phyloP scores from a whole-genome alignment of 2,113 vertebrate genomes.

The Hipposideros armiger region DNA sequence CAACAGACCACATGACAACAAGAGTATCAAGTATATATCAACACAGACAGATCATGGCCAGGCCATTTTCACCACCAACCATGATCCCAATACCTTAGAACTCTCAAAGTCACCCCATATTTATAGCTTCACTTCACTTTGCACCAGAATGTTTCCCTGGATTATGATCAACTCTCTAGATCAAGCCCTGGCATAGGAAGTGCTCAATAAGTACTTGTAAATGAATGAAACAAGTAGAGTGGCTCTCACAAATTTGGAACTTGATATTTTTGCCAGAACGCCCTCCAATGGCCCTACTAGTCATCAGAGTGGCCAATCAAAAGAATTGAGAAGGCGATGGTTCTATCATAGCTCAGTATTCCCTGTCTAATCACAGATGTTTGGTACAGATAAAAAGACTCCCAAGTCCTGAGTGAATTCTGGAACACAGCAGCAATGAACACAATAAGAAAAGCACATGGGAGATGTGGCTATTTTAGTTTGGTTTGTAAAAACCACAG shows the following conservation, averaged over 20 bases:
- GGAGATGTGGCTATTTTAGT: neutral
- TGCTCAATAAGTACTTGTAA: neutral
- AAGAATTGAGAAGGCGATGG: neutral
- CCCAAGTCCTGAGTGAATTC: neutral
- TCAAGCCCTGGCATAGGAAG: neutral
- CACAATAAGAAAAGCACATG: neutral
- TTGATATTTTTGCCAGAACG: neutral
- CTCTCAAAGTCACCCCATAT: neutral
- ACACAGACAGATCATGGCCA: rapidly evolving
- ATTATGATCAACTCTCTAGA: neutral
- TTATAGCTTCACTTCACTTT: neutral
- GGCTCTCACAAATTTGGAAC: neutral
- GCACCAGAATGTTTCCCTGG: neutral
- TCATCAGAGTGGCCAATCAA: neutral
- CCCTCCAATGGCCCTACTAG: neutral
- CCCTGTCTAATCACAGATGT: neutral
- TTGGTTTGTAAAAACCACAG: slow-evolving; percentile 21
- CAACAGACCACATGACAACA: neutral
- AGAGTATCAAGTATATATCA: neutral
- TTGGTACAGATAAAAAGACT: neutral
- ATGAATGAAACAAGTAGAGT: neutral
- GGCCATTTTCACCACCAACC: too few relatives aligned
- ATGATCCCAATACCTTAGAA: rapidly evolving
- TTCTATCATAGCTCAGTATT: neutral
- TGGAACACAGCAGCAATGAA: neutral